Percentiles rank a stretch among this genome's conserved stretches.
Evolutionary conservation across 2,797 vertebrate genomes (phyloP).

Genomic region (Okamejei kenojei): DNA sequence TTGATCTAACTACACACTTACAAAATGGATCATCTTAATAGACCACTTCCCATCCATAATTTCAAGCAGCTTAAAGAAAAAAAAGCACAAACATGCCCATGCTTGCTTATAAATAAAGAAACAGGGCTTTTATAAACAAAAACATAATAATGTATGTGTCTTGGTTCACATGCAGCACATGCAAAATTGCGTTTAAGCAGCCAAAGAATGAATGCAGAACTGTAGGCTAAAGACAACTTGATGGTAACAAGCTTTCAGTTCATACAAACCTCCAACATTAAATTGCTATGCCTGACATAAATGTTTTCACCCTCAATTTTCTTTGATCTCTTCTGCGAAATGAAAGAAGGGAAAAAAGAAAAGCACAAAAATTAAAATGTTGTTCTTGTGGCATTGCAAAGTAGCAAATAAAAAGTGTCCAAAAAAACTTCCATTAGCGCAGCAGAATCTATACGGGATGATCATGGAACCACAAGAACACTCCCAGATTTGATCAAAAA

Average conservation of each 20-base stretch:
- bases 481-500: slow-evolving; percentile 40
- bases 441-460: slow-evolving; percentile 48
- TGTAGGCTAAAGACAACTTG: slow-evolving; percentile 58
- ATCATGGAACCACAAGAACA: slow-evolving; percentile 44
- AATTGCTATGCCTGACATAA: slow-evolving; percentile 99
- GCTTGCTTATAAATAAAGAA: slow-evolving; percentile 40
- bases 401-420: slow-evolving; percentile 56
- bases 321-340: slow-evolving; percentile 97
- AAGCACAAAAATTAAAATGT: slow-evolving; percentile 68
- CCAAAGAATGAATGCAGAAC: slow-evolving; percentile 49
- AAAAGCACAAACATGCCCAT: slow-evolving; percentile 40
- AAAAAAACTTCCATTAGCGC: slow-evolving; percentile 49
- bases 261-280: slow-evolving; percentile 99
- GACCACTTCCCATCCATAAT: slow-evolving; percentile 33
- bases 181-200: slow-evolving; percentile 41
- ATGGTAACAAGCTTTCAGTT: slow-evolving; percentile 59
- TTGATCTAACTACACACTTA: background rate
- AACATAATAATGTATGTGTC: background rate
- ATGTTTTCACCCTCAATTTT: slow-evolving; percentile 99
- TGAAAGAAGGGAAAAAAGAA: slow-evolving; percentile 58
- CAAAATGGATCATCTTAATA: slow-evolving; percentile 7
- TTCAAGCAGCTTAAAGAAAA: slow-evolving; percentile 39
- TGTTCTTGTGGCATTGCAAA: slow-evolving; percentile 58
- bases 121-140: background rate
- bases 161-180: slow-evolving; percentile 36